These are phyloP conservation scores for Catostomus latipinnis DNA, from an alignment of 2,797 vertebrate species.

Conservation along the genomic window DNA sequence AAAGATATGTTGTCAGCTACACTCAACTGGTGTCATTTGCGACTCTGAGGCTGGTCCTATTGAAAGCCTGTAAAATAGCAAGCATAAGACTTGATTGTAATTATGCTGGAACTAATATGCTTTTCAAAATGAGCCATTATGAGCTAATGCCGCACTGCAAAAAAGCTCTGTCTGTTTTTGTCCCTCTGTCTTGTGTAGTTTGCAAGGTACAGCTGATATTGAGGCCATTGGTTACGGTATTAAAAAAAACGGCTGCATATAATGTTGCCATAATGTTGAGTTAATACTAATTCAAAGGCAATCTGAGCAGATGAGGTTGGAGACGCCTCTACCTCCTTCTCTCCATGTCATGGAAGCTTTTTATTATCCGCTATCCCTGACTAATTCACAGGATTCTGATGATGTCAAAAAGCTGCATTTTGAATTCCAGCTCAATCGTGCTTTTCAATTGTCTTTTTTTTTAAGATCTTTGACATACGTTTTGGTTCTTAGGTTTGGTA, in stretches of 20 bases:
- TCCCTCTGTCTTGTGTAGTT: slow-evolving; percentile 78
- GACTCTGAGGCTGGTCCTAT: slow-evolving; percentile 78
- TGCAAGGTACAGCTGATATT: slow-evolving; percentile 79
- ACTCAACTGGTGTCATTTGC: slow-evolving; percentile 83
- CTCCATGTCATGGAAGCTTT: slow-evolving; percentile 60
- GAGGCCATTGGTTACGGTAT: slow-evolving; percentile 78
- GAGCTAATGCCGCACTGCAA: slow-evolving; percentile 83
- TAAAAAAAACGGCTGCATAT: slow-evolving; percentile 60
- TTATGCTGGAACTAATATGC: slow-evolving; percentile 88
- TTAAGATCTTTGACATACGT: slow-evolving; percentile 47
- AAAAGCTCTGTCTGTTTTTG: slow-evolving; percentile 81
- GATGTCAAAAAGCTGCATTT: slow-evolving; percentile 58
- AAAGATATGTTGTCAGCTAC: slow-evolving; percentile 79
- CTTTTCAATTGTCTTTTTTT: slow-evolving; percentile 52
- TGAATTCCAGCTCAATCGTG: slow-evolving; percentile 49
- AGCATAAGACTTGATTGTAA: slow-evolving; percentile 83
- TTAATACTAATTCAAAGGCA: slow-evolving; percentile 71
- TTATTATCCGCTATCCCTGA: slow-evolving; percentile 62
- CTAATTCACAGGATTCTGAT: slow-evolving; percentile 62
- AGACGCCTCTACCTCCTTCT: slow-evolving; percentile 59
- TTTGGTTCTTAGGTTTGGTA: slow-evolving; percentile 39
- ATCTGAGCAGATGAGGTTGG: slow-evolving; percentile 61
- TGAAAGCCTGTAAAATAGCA: slow-evolving; percentile 80
- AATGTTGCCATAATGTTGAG: slow-evolving; percentile 61
- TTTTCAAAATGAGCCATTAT: slow-evolving; percentile 88